These are phyloP conservation scores for Centropus unirufus DNA, from an alignment of 2,113 vertebrate species.

Conservation along the genomic window DNA sequence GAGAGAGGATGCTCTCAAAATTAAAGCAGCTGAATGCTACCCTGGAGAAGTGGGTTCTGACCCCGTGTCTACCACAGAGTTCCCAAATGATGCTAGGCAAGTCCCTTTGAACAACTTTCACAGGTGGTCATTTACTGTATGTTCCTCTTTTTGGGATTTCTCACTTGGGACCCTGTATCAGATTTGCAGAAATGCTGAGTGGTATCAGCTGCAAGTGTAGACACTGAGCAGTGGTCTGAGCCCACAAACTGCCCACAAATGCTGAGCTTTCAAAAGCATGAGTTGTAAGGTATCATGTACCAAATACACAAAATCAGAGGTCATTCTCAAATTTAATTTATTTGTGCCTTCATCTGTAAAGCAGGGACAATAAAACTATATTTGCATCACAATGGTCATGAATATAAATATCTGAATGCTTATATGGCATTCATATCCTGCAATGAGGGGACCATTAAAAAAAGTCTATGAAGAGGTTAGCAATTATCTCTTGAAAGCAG, in stretches of 20 bases:
- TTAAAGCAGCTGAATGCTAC: constrained; percentile 19
- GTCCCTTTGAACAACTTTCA: constrained; percentile 52
- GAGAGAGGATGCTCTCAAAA: constrained; percentile 39
- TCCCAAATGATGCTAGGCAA: constrained; percentile 62
- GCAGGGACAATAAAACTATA: neutral
- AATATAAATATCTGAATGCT: neutral
- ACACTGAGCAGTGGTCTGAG: neutral
- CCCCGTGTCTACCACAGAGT: constrained; percentile 57
- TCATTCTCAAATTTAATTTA: neutral
- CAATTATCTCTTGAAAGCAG: neutral
- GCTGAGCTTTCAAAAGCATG: neutral
- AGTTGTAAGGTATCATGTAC: neutral
- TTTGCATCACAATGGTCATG: neutral
- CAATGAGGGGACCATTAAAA: neutral
- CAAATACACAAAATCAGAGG: neutral
- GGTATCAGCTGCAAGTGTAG: constrained; percentile 7
- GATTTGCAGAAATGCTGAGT: constrained; percentile 56
- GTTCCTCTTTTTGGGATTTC: constrained; percentile 56
- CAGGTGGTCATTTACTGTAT: constrained; percentile 48
- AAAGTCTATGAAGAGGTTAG: neutral
- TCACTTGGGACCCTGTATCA: neutral
- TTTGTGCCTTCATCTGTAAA: neutral
- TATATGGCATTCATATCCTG: neutral
- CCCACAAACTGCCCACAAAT: neutral
- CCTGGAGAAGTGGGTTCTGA: constrained; percentile 66